Evolutionary conservation across 2,888 invertebrate species (phyloP), one percentile per base, ranked within the genome.

Genomic region (Cryptocephalus primarius): DNA sequence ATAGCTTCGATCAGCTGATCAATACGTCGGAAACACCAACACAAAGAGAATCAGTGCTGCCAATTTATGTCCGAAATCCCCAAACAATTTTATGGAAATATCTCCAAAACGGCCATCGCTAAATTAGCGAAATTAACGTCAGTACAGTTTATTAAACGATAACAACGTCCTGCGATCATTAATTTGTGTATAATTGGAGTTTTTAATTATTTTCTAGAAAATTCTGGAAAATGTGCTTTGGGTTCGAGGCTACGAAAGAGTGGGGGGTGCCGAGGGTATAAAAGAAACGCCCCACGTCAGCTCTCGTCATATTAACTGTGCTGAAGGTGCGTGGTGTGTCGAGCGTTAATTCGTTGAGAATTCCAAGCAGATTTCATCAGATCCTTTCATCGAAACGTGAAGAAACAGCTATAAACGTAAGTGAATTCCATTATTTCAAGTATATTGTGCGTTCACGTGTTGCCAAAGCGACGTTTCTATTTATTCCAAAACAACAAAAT

Each of bases 241-340:
- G 40, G 40, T 40, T 40, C 40, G 40, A 40, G 40, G n/a, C 13
- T 40, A 40, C 40, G 13, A 40, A 8, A 32, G 40, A 40, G 40
- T 40, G 40, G 40, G 40, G 40, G 40, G 31, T 40, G 40, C 12
- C 40, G 10, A 40, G 3, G 4, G n/a, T 40, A 40, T 40, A 40
- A 40, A 40, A 40, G 40, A 22, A 22, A 22, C 22, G 22, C 31
- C 40, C 14, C 40, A 40, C 22, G 9, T 40, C 12, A 3, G 11
- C 39, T 2, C 6, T 8, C 40, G 40, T 12, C 40, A 40, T 40
- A 31, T 40, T 40, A 40, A 40, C 12, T 31, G 14, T 40, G 22
- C 22, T 2, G 6, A 6, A 2, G 22, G 6, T 22, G 6, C 22
- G 6, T 4, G 22, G 2, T 22, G 22, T 6, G 6, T 22, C 22